Evolutionary conservation across 1,140 invertebrate species (phyloP), one percentile per base, ranked within the genome.

Genomic region (Marisa cornuarietis): DNA sequence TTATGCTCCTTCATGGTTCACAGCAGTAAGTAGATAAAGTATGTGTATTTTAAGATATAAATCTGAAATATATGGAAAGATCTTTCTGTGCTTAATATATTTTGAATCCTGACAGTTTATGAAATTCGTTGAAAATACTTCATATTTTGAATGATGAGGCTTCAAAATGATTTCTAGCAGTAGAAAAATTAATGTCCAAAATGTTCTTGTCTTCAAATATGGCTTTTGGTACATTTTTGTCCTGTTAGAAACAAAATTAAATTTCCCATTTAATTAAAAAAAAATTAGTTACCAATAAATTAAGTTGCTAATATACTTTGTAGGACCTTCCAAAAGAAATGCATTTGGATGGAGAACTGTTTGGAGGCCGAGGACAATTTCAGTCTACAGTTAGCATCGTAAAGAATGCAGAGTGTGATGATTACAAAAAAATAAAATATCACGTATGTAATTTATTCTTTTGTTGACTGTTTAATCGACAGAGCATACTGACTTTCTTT

Each of bases 361-460:
- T 90, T 84, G 88, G 88, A 58, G 88, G 88, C 14, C 79, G 88
- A 71, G 88, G 88, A 26, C 83, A 87, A 73, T 90, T 90, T 79
- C 88, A 90, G 79, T 84, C 85, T 13, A 89, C 88, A n/a, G 87
- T 90, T 63, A 88, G 84, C 63, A 87, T 90, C 76, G 88, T 90
- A 2, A 90, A 90, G 71, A 90, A 82, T 66, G 85, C 85, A 26
- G 88, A 86, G 71, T 80, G 81, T 81, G 83, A 84, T 18, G 76
- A 85, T 24, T 89, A 88, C 87, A 88, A 88, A 74, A 87, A 87
- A 76, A 82, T 89, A 26, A 85, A 85, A 74, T 89, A 87, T 76
- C 82, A 84, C 83, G 88, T 89, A 81, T 84, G 87, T 83, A 18
- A 63, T 20, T 7, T 20, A n/a, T 6, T 7, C 11, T 54, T 26